A percentile compares a stretch with the other conserved stretches of the same genome.
phyloP scores from a whole-genome alignment of 2,888 invertebrate species.

The Sarcophaga rosellei region DNA sequence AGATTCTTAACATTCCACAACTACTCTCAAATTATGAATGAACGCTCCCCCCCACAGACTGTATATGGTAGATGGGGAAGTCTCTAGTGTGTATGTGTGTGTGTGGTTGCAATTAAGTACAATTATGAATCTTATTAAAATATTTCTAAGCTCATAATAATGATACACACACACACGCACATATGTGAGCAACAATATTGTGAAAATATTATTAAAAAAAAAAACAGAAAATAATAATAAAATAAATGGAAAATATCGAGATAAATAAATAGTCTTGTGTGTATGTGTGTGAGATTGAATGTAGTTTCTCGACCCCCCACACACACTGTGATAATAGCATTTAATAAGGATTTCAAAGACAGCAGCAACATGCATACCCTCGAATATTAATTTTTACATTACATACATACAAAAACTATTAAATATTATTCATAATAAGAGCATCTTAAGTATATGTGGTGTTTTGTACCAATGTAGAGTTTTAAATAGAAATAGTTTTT shows the following conservation, averaged over 20 bases:
- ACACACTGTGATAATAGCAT: constrained; percentile 1
- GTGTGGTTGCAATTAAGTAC: constrained; percentile 63
- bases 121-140: constrained; percentile 67
- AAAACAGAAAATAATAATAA: neutral
- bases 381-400: neutral
- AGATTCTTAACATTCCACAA: constrained; percentile 54
- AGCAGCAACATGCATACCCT: neutral
- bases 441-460: neutral
- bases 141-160: constrained; percentile 56
- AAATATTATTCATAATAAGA: neutral
- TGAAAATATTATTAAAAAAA: constrained; percentile 47
- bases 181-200: constrained; percentile 15
- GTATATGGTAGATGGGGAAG: constrained; percentile 5
- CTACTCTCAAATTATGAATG: neutral
- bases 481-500: neutral
- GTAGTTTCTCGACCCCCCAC: constrained; percentile 17
- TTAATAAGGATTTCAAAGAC: constrained; percentile 19
- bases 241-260: neutral
- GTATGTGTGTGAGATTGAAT: neutral
- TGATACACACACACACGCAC: constrained; percentile 6
- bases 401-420: constrained; percentile 10
- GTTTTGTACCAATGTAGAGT: neutral
- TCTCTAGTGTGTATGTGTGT: constrained; percentile 57
- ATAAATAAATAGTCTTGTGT: neutral
- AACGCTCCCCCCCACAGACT: constrained; percentile 18